Evolutionary conservation across 1,140 invertebrate genomes (phyloP), one percentile per base, ranked within the genome.

Genomic region (Gonioctena quinquepunctata): DNA sequence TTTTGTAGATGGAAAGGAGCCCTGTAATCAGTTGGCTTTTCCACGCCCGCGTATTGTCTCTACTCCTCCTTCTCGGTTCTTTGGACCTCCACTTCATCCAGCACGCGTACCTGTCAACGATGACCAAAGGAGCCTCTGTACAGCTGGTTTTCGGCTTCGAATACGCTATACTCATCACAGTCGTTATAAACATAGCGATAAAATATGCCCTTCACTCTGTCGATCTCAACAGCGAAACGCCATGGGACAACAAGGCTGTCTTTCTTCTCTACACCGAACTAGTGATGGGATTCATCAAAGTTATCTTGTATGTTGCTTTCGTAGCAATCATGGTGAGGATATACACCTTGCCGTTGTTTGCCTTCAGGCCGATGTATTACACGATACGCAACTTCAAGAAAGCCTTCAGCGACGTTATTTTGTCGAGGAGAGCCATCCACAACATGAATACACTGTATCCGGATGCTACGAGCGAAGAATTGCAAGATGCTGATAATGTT

Each of bases 131-230:
- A 48, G 95, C 97, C 21, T 97, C 96, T 3, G 97, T 99, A 0
- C 98, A 99, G 84, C 85, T 99, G 42, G 98, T 99, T 4, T 99
- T 99, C 89, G 98, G 98, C 61, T 99, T 99, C 88, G 98, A 99
- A 87, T 99, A 99, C 87, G 97, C 97, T 63, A 97, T 99, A 80
- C 85, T 99, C 5, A 85, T 99, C 22, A 98, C 97, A 2, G 93
- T 98, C 77, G 93, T 98, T 16, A 85, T 95, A 7, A 98, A 98
- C 83, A 98, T 97, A 60, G 88, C 91, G 5, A 94, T 99, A 33
- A 99, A 99, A 85, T 99, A 99, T 84, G 84, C 95, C 13, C 86
- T 99, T 3, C 97, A 99, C 83, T 91, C 94, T 0, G 90, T 98
- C 63, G 97, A 99, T 84, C 88, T 97, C 48, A 93, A 96, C 77